Evolutionary conservation across 1,140 invertebrate species (phyloP), one percentile per base, ranked within the genome.

Genomic region (Asobara japonica): DNA sequence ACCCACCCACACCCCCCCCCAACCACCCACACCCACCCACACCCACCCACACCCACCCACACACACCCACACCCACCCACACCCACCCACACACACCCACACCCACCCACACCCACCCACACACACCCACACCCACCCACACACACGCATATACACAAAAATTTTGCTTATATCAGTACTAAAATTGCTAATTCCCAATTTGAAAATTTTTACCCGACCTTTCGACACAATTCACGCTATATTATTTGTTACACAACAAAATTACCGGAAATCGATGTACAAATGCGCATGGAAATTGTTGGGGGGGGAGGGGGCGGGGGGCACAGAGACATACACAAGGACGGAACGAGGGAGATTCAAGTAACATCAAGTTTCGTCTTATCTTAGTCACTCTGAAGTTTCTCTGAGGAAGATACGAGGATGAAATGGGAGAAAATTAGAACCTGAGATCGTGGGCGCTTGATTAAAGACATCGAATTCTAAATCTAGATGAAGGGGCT

Each of bases 341-440:
- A 56, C 25, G 22, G 51, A 56, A 56, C 18, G 18, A 56, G 10
- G 22, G 51, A 56, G 22, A 18, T 56, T 56, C 18, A 18, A 56
- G 22, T 25, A 56, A 56, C 51, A 56, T 56, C 51, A 25, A 56
- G 22, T 56, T 56, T 56, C 0, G 51, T 27, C 51, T 56, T 56
- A 56, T 56, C 51, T 56, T 18, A 25, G 18, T 7, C 18, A 51
- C 51, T 56, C 51, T 27, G 51, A 25, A 56, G 20, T 56, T 56
- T 56, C 51, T 56, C 51, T 13, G 51, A 20, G 25, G 51, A 56
- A 56, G 22, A 56, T 66, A 71, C 71, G 78, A 71, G 78, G 16
- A 29, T 27, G 36, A 38, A 66, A 66, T 27, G 64, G 31, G 36
- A 13, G 64, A 66, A 41, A 66, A 41, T 66, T 66, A 66, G 36